phyloP scores from a whole-genome alignment of 2,888 invertebrate genomes.

The Zygogramma bicolorata region DNA sequence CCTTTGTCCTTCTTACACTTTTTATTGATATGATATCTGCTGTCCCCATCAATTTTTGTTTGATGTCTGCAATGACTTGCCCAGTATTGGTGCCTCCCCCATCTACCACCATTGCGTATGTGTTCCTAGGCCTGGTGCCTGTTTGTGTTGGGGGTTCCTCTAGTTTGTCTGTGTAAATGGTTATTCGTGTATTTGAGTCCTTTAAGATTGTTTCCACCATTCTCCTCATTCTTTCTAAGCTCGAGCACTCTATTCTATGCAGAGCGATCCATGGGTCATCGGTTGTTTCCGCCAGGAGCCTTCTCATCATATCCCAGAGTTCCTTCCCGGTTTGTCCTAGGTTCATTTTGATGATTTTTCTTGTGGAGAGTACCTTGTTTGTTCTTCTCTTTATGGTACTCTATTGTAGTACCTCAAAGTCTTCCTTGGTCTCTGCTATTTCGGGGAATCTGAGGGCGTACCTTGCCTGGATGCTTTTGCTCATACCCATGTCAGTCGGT shows the following conservation, averaged over 20 bases:
- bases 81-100: neutral
- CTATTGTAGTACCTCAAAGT: constrained; percentile 18
- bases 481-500: constrained; percentile 2
- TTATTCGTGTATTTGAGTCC: constrained; percentile 1
- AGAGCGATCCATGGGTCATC: constrained; percentile 23
- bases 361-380: neutral
- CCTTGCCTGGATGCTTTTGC: neutral
- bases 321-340: constrained; percentile 1
- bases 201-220: constrained; percentile 25
- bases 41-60: neutral
- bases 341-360: constrained; percentile 26
- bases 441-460: constrained; percentile 19
- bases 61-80: neutral
- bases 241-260: constrained; percentile 12
- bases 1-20: neutral
- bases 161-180: neutral
- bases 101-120: neutral
- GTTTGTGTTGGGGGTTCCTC: neutral
- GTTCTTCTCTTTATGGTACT: constrained; percentile 16
- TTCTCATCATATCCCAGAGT: constrained; percentile 20
- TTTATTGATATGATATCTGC: neutral
- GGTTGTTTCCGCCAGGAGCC: constrained; percentile 19
- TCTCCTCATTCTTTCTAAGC: constrained; percentile 17
- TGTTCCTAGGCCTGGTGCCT: neutral
- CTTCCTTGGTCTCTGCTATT: constrained; percentile 9